These are phyloP conservation scores for Panurus biarmicus DNA, from an alignment of 2,113 vertebrate species.

Conservation along the genomic window DNA sequence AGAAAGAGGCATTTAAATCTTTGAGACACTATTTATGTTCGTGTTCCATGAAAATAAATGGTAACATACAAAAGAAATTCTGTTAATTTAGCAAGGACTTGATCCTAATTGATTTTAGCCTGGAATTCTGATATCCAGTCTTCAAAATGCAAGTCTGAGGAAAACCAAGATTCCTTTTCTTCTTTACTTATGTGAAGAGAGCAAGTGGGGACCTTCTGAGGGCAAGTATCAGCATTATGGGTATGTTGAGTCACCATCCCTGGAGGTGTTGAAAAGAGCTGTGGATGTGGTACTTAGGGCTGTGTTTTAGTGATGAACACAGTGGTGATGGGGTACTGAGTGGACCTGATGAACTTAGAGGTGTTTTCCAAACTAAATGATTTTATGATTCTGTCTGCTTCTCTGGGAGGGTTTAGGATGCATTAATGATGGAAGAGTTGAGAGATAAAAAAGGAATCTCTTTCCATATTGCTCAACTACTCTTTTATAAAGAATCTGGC, in stretches of 20 bases:
- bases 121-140: not conserved
- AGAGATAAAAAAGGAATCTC: not conserved
- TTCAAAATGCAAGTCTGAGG: not conserved
- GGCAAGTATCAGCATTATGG: not conserved
- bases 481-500: not conserved
- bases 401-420: not conserved
- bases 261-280: not conserved
- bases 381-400: not conserved
- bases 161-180: not conserved
- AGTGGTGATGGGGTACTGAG: not conserved
- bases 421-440: not conserved
- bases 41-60: not conserved
- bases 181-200: not conserved
- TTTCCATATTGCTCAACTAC: not conserved
- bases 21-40: not conserved
- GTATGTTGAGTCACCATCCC: not conserved
- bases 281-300: not conserved
- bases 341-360: not conserved
- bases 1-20: not conserved
- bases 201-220: not conserved
- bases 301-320: not conserved
- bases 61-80: not conserved
- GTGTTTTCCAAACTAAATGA: not conserved
- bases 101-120: not conserved
- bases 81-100: not conserved